Percentiles rank a stretch among this genome's conserved stretches.
Conservation (phyloP, 2,797 vertebrate species). For the Protonibea diacanthus region DNA sequence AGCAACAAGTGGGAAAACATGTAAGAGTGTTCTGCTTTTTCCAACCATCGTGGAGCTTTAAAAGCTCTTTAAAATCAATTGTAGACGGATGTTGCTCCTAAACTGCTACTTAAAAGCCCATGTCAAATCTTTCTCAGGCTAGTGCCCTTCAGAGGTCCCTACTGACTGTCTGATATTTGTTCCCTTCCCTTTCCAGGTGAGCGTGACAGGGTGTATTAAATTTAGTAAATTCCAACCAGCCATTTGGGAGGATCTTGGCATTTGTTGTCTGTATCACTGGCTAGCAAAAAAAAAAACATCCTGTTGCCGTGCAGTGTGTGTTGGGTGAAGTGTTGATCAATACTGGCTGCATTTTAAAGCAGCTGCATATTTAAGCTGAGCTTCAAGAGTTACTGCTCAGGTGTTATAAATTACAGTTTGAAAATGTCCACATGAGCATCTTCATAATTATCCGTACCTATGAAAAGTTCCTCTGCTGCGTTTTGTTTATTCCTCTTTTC, state of each 20-base stretch:
- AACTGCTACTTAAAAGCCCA: background rate
- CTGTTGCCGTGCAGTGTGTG: background rate
- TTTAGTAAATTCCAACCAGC: conserved; percentile 55
- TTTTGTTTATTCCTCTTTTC: background rate
- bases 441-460: background rate
- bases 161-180: conserved; percentile 58
- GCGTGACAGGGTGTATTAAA: conserved; percentile 48
- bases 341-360: background rate
- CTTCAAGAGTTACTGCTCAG: no score
- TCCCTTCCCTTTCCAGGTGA: conserved; percentile 51
- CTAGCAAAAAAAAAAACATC: background rate
- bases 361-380: background rate
- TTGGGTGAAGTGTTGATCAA: background rate
- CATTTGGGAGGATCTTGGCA: conserved; percentile 44
- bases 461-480: background rate
- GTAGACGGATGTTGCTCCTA: background rate
- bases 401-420: background rate
- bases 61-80: background rate
- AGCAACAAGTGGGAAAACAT: background rate
- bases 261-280: conserved; percentile 23
- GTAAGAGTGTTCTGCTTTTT: background rate
- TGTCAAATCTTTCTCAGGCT: conserved; percentile 6
- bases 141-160: conserved; percentile 52
- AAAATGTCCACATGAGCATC: background rate
- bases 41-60: background rate